These are phyloP conservation scores for Isoperla grammatica DNA, from an alignment of 2,888 invertebrate species.

Conservation along the genomic window DNA sequence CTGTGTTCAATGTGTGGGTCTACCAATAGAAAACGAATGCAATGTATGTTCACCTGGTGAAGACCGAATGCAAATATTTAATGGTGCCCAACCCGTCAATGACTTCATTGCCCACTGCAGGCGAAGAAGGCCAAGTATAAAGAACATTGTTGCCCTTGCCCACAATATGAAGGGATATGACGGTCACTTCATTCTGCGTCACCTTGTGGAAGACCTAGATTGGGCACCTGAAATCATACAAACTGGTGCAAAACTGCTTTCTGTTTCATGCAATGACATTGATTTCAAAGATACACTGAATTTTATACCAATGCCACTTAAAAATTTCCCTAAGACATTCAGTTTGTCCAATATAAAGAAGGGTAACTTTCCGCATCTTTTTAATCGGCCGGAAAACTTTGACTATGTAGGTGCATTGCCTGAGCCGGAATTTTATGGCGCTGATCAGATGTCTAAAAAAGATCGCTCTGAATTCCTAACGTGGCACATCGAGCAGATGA, in stretches of 20 bases:
- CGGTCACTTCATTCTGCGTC: slow-evolving; percentile 6
- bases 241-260: background rate
- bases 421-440: background rate
- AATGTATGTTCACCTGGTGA: background rate
- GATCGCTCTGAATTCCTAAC: background rate
- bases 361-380: slow-evolving; percentile 1
- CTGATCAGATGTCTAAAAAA: background rate
- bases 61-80: background rate
- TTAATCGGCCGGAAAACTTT: background rate
- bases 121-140: background rate
- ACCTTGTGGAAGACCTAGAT: background rate
- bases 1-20: background rate
- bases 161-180: slow-evolving; percentile 15
- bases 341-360: background rate
- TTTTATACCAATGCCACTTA: slow-evolving; percentile 7
- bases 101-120: background rate
- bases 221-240: background rate
- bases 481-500: background rate
- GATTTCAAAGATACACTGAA: background rate
- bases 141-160: background rate
- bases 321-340: background rate
- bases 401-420: background rate
- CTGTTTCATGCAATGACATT: background rate
- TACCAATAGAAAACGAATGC: background rate
- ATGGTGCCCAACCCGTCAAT: background rate